A percentile compares a stretch with the other conserved stretches of the same genome.
Conservation (phyloP, 1,140 invertebrate genomes). For the Drosophila pruinosa region DNA sequence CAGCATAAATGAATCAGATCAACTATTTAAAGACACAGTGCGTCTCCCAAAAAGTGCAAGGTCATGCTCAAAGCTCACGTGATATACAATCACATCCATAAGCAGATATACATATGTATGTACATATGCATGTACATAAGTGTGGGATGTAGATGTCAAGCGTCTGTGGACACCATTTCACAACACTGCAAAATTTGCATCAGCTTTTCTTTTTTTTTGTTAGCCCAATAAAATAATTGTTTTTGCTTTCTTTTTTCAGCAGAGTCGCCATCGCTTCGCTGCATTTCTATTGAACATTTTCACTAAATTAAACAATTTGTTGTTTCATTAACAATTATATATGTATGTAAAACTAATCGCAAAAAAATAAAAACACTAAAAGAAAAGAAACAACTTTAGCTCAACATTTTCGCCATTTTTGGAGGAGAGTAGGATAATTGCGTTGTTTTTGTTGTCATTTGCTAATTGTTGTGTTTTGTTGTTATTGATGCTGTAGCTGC, state of each 20-base stretch:
- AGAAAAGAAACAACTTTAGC: slow-evolving; percentile 21
- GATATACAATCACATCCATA: too few relatives aligned
- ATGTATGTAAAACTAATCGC: slow-evolving; percentile 57
- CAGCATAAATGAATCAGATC: slow-evolving; percentile 42
- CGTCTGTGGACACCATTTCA: slow-evolving; percentile 47
- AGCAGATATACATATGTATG: background rate
- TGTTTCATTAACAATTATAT: slow-evolving; percentile 57
- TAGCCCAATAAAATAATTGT: background rate
- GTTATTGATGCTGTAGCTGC: background rate
- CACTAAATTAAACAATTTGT: slow-evolving; percentile 66
- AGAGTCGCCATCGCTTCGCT: slow-evolving; percentile 2
- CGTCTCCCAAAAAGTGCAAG: slow-evolving; percentile 31
- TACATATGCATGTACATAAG: background rate
- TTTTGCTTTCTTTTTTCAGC: slow-evolving; percentile 27
- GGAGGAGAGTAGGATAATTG: background rate
- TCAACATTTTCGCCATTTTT: slow-evolving; percentile 48
- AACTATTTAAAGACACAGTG: slow-evolving; percentile 38
- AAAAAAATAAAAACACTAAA: slow-evolving; percentile 15
- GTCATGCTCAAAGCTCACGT: slow-evolving; percentile 28
- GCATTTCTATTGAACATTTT: slow-evolving; percentile 64
- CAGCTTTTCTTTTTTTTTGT: slow-evolving; percentile 2
- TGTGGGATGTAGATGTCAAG: too few relatives aligned
- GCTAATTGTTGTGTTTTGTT: background rate
- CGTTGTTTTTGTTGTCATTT: slow-evolving; percentile 8
- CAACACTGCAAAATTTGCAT: slow-evolving; percentile 34